Evolutionary conservation across 2,888 invertebrate genomes (phyloP).

Genomic region (Geophilus truncorum): DNA sequence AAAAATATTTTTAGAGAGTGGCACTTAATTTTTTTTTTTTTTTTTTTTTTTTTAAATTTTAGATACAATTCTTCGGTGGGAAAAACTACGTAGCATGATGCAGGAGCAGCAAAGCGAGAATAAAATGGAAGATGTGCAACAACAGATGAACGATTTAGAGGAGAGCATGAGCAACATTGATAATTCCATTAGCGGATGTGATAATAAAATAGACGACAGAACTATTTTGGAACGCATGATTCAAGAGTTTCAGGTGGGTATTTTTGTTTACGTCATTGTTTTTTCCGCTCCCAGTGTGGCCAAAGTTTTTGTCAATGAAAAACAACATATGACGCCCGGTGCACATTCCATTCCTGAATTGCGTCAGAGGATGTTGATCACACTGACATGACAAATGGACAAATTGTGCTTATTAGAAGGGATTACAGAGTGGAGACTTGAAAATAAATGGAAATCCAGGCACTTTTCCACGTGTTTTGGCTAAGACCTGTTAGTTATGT

Average conservation of each 20-base stretch:
- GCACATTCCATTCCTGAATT: not conserved
- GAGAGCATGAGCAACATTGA: slow-evolving; percentile 14
- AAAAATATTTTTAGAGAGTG: not conserved
- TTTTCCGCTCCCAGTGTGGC: not conserved
- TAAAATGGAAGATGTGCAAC: slow-evolving; percentile 46
- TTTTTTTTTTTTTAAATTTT: not conserved
- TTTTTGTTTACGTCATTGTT: not conserved
- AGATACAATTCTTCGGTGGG: slow-evolving; percentile 48
- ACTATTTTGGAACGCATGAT: slow-evolving; percentile 29
- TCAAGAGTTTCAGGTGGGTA: slow-evolving; percentile 30
- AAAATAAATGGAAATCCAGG: too few relatives aligned
- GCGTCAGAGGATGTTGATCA: not conserved
- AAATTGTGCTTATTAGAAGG: too few relatives aligned
- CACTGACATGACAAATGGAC: not conserved
- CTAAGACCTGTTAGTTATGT: not conserved
- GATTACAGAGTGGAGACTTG: too few relatives aligned
- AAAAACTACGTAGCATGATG: slow-evolving; percentile 51
- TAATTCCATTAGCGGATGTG: not conserved
- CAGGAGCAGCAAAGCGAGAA: slow-evolving; percentile 48
- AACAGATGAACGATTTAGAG: slow-evolving; percentile 43
- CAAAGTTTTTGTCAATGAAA: not conserved
- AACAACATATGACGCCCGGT: not conserved
- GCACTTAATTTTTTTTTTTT: not conserved
- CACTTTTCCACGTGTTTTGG: too few relatives aligned
- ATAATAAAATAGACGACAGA: slow-evolving; percentile 25